These are phyloP conservation scores for Eufriesea mexicana DNA, from an alignment of 1,140 invertebrate species.

Conservation along the genomic window DNA sequence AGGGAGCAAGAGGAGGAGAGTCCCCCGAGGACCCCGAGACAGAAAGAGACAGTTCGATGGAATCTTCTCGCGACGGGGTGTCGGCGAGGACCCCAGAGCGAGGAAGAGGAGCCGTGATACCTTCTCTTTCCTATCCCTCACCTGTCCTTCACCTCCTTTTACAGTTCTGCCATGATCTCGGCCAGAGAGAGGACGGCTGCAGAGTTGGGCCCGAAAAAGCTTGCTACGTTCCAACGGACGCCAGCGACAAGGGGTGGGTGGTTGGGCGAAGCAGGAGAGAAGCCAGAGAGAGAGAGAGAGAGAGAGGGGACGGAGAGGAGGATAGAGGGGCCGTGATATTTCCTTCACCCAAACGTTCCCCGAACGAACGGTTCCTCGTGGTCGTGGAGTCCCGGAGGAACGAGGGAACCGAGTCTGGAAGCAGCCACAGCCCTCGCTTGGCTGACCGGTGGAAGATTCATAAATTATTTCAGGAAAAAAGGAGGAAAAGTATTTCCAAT, in stretches of 20 bases:
- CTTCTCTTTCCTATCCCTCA: constrained; percentile 43
- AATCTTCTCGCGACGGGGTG: constrained; percentile 27
- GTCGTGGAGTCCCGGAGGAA: constrained; percentile 36
- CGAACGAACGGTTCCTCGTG: constrained; percentile 58
- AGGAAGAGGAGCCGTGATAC: constrained; percentile 13
- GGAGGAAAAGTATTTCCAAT: constrained; percentile 79
- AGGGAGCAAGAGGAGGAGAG: background rate
- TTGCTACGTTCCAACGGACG: constrained; percentile 6
- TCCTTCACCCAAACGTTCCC: constrained; percentile 51
- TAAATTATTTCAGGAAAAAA: constrained; percentile 79
- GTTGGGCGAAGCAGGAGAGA: background rate
- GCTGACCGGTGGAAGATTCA: constrained; percentile 75
- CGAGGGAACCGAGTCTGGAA: constrained; percentile 58
- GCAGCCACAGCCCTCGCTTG: constrained; percentile 56
- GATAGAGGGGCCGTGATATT: constrained; percentile 27
- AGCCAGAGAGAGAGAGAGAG: background rate
- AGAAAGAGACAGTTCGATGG: constrained; percentile 17
- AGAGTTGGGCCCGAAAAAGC: background rate
- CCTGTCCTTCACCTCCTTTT: constrained; percentile 63
- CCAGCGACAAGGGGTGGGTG: background rate
- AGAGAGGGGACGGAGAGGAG: too few species aligned
- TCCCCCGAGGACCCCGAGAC: background rate
- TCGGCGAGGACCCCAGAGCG: constrained; percentile 6
- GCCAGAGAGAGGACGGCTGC: constrained; percentile 39
- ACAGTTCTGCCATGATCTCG: constrained; percentile 46